These are phyloP conservation scores for Drosophila differens DNA, from an alignment of 2,888 invertebrate species.

Conservation along the genomic window DNA sequence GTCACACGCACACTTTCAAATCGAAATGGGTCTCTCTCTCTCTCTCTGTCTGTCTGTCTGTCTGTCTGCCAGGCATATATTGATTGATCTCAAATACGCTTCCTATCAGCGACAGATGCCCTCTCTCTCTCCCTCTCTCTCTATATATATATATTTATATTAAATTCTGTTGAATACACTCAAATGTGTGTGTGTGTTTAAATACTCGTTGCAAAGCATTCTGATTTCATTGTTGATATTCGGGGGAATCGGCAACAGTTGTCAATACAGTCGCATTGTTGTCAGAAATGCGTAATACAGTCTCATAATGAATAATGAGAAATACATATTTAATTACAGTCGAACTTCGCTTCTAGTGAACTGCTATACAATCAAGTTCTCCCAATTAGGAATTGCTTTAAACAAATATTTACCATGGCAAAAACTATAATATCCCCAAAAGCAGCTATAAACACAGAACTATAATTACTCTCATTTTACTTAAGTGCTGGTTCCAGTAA, in stretches of 20 bases:
- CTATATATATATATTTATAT: not conserved
- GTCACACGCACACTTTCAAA: slow-evolving; percentile 35
- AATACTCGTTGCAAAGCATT: slow-evolving; percentile 32
- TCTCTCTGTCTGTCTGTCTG: not conserved
- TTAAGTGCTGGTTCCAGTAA: not conserved
- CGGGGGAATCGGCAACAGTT: slow-evolving; percentile 44
- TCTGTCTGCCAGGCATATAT: slow-evolving; percentile 4
- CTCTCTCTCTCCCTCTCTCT: not conserved
- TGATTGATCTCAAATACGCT: slow-evolving; percentile 34
- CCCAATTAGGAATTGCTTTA: not conserved
- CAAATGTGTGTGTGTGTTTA: slow-evolving; percentile 4
- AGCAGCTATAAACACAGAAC: not conserved
- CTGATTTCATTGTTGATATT: slow-evolving; percentile 56
- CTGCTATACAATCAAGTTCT: not conserved
- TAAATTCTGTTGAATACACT: slow-evolving; percentile 10
- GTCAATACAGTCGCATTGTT: slow-evolving; percentile 40
- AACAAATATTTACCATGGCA: not conserved
- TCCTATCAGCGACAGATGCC: slow-evolving; percentile 23
- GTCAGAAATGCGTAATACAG: slow-evolving; percentile 22
- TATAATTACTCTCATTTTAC: not conserved
- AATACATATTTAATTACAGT: slow-evolving; percentile 14
- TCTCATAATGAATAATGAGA: slow-evolving; percentile 23
- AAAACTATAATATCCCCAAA: not conserved
- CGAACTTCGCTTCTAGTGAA: not conserved
- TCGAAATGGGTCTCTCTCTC: not conserved